Conservation (phyloP, 2,888 invertebrate genomes). For the Spilosoma lubricipeda region DNA sequence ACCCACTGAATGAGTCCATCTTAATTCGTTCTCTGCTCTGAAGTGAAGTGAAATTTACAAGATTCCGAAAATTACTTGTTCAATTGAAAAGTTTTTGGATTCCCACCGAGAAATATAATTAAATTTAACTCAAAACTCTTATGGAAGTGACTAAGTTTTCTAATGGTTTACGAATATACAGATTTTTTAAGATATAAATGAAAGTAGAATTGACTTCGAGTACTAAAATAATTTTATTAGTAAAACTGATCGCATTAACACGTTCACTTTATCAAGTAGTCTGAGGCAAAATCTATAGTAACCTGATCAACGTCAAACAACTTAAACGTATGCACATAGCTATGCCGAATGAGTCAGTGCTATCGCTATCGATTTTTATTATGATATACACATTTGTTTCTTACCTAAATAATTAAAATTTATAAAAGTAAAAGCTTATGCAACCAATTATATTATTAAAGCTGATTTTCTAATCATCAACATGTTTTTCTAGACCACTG, state of each 20-base stretch:
- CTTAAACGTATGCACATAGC: not conserved
- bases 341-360: no score
- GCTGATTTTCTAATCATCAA: no score
- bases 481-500: no score
- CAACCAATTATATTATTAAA: not conserved
- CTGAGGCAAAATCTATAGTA: not conserved
- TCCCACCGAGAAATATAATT: conserved; percentile 59
- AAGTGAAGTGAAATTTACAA: conserved; percentile 58
- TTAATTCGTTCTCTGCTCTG: conserved; percentile 52
- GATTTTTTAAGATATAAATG: conserved; percentile 33
- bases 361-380: no score
- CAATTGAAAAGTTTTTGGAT: conserved; percentile 61
- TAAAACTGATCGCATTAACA: not conserved
- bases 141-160: conserved; percentile 45
- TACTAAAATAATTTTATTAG: not conserved
- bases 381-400: no score
- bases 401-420: not conserved
- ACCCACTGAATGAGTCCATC: conserved; percentile 53
- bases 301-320: not conserved
- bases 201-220: not conserved
- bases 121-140: conserved; percentile 55
- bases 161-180: conserved; percentile 47
- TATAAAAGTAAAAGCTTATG: not conserved
- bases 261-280: not conserved
- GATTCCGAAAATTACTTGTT: conserved; percentile 57